These are phyloP conservation scores for Megaceryle torquata DNA, from an alignment of 2,113 vertebrate genomes.

Conservation along the genomic window DNA sequence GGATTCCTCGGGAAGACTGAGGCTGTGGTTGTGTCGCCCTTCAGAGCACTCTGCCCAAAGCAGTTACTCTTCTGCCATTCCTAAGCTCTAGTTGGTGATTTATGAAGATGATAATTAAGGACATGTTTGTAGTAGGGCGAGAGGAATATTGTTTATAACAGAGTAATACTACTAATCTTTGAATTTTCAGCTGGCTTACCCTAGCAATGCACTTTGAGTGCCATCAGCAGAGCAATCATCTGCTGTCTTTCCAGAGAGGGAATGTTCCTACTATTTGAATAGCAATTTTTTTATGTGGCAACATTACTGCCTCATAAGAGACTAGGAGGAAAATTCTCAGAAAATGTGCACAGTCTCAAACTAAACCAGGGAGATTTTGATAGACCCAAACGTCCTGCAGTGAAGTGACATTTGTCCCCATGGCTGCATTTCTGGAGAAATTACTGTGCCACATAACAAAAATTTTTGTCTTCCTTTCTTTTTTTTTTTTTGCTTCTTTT, in stretches of 20 bases:
- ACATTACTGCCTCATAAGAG: background rate
- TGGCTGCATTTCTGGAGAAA: background rate
- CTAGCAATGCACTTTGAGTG: background rate
- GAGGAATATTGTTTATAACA: background rate
- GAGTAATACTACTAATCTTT: background rate
- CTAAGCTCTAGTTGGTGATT: background rate
- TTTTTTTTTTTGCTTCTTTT: constrained; percentile 19
- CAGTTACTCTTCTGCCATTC: background rate
- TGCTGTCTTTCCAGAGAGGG: background rate
- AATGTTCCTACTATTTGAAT: background rate
- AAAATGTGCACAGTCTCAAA: background rate
- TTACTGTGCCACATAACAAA: constrained; percentile 9
- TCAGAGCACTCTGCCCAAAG: background rate
- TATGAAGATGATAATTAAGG: background rate
- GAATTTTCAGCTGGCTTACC: background rate
- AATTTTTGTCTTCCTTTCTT: background rate
- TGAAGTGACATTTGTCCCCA: background rate
- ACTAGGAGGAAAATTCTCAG: background rate
- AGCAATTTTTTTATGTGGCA: background rate
- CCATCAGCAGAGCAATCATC: background rate
- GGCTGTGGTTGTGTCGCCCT: background rate
- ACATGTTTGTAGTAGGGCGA: background rate
- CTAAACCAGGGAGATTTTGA: background rate
- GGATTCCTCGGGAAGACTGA: background rate
- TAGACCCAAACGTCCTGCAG: background rate